Percentiles rank a stretch among this genome's conserved stretches.
phyloP scores from a whole-genome alignment of 2,113 vertebrate genomes.

The Brienomyrus longianalis region DNA sequence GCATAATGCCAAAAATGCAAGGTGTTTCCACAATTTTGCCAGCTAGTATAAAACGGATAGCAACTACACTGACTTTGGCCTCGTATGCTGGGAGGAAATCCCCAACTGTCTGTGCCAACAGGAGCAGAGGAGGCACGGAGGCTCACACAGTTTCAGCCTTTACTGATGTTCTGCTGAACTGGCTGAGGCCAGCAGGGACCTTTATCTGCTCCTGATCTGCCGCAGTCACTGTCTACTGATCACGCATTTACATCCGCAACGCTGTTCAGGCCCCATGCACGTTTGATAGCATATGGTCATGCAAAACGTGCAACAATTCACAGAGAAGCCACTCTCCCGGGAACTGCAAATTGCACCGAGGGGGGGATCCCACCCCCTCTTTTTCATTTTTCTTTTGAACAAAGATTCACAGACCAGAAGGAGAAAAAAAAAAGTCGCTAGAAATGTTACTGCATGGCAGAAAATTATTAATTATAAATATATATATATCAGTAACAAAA shows the following conservation, averaged over 20 bases:
- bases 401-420: neutral
- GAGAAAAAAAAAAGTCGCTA: neutral
- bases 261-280: neutral
- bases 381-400: neutral
- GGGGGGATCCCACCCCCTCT: neutral
- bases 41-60: neutral
- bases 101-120: neutral
- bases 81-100: neutral
- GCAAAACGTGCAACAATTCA: too few species aligned
- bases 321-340: neutral
- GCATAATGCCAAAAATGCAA: neutral
- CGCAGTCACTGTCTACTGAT: neutral
- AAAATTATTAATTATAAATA: neutral
- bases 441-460: neutral
- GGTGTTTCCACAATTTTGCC: neutral
- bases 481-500: neutral
- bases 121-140: neutral
- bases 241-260: neutral
- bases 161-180: neutral
- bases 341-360: neutral
- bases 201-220: neutral
- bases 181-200: neutral
- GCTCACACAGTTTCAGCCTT: neutral
- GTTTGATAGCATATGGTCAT: neutral
- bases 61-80: neutral